phyloP scores from a whole-genome alignment of 2,113 vertebrate species.

The Procavia capensis region DNA sequence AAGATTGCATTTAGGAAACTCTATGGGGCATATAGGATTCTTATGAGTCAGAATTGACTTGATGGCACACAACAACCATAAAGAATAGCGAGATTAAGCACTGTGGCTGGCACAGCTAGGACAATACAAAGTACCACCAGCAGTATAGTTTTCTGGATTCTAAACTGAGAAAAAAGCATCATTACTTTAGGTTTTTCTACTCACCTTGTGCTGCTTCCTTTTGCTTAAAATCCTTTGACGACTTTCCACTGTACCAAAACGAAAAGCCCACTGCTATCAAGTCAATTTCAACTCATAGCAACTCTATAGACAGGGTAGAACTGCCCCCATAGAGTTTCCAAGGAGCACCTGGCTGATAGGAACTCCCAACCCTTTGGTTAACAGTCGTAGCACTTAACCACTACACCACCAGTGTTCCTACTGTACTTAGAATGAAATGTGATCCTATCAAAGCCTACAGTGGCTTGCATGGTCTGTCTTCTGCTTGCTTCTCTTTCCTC shows the following conservation, averaged over 20 bases:
- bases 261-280: no score
- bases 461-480: not conserved
- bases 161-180: not conserved
- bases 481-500: not conserved
- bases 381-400: no score
- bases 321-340: no score
- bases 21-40: not conserved
- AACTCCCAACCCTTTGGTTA: no score
- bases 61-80: not conserved
- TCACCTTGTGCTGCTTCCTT: not conserved
- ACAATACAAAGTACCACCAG: not conserved
- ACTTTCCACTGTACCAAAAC: not conserved
- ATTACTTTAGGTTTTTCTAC: not conserved
- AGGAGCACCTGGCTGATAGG: no score
- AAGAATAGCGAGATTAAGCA: not conserved
- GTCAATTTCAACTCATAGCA: no score
- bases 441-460: not conserved
- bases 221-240: not conserved
- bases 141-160: not conserved
- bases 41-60: not conserved
- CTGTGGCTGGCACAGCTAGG: not conserved
- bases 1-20: not conserved
- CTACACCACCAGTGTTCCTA: no score
- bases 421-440: not conserved
- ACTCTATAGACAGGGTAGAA: no score